These are phyloP conservation scores for Drosophila pseudoobscura DNA, from an alignment of 1,140 invertebrate species.

Conservation along the genomic window DNA sequence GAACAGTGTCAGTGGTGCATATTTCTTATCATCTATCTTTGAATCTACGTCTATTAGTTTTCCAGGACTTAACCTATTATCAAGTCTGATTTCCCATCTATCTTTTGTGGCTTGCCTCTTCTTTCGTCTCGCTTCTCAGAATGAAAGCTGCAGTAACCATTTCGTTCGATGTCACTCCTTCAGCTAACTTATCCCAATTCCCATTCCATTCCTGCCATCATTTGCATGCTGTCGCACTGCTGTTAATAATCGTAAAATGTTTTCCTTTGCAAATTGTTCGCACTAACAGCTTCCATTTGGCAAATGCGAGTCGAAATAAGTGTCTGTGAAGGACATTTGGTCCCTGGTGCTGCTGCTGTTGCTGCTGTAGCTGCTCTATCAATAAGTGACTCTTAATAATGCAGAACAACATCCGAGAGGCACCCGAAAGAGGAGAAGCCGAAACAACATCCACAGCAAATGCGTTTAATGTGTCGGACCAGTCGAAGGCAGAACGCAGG, in stretches of 20 bases:
- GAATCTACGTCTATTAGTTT: no score
- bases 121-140: no score
- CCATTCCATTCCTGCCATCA: neutral
- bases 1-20: no score
- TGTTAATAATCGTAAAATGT: constrained; percentile 19
- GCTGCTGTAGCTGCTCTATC: constrained; percentile 25
- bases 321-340: constrained; percentile 16
- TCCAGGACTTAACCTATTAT: no score
- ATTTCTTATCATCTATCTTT: no score
- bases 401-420: constrained; percentile 23
- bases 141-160: no score
- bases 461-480: constrained; percentile 43
- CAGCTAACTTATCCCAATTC: neutral
- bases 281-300: constrained; percentile 9
- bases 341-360: neutral
- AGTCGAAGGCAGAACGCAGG: constrained; percentile 1
- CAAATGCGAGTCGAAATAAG: constrained; percentile 10
- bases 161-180: no score
- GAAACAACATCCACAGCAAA: constrained; percentile 24
- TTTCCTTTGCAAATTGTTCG: constrained; percentile 22
- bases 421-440: constrained; percentile 1
- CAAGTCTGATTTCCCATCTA: no score
- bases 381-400: constrained; percentile 64
- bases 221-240: constrained; percentile 8
- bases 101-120: no score